Percentiles rank a stretch among this genome's conserved stretches.
Evolutionary conservation across 2,797 vertebrate species (phyloP).

Genomic region (Urosaurus nigricauda): DNA sequence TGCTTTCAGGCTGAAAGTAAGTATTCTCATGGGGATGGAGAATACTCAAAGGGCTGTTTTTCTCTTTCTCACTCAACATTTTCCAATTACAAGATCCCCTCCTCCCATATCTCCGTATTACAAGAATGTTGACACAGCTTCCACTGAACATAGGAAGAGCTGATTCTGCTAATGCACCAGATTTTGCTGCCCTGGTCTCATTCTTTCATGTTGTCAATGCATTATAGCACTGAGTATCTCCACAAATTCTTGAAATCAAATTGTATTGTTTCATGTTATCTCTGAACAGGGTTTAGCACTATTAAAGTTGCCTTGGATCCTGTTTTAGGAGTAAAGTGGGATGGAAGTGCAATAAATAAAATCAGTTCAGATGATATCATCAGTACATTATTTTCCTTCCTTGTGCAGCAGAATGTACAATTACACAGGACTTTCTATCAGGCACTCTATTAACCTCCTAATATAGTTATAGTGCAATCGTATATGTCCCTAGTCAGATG

Average conservation of each 20-base stretch:
- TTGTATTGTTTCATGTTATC: conserved; percentile 34
- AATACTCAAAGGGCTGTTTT: too few species aligned
- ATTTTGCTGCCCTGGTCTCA: neutral
- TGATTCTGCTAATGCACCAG: neutral
- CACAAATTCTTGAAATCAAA: conserved; percentile 40
- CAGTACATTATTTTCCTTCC: neutral
- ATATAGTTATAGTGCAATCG: neutral
- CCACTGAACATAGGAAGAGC: neutral
- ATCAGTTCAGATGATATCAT: neutral
- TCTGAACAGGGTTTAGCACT: conserved; percentile 27
- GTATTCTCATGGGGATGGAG: too few species aligned
- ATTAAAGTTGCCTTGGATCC: neutral
- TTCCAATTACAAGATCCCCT: too few species aligned
- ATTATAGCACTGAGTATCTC: conserved; percentile 2
- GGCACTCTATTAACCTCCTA: neutral
- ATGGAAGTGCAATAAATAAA: too few species aligned
- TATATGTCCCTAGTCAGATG: neutral
- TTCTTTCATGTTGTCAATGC: conserved; percentile 20
- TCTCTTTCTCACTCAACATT: too few species aligned
- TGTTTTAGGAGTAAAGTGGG: too few species aligned
- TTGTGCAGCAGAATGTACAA: neutral
- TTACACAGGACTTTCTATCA: neutral
- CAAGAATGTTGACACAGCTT: neutral
- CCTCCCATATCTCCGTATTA: too few species aligned
- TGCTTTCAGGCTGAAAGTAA: too few species aligned